A percentile compares a stretch with the other conserved stretches of the same genome.
Evolutionary conservation across 2,888 invertebrate species (phyloP).

Genomic region (Eilema sororculum): DNA sequence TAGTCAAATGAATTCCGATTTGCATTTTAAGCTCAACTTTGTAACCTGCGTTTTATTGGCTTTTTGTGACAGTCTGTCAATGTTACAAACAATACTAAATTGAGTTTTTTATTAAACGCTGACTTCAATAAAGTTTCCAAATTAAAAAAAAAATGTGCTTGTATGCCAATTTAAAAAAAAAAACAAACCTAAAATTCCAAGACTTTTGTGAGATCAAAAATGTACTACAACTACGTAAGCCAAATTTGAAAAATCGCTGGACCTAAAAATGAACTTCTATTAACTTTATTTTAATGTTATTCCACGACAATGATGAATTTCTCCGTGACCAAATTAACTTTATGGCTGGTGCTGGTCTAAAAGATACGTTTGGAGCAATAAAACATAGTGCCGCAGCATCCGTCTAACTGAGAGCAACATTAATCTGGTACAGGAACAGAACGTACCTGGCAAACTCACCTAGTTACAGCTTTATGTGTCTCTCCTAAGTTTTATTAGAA

Average conservation of each 20-base stretch:
- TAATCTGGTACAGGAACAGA: conserved; percentile 22
- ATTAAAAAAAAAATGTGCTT: too few species aligned
- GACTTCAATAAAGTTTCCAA: too few species aligned
- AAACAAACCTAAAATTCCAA: too few species aligned
- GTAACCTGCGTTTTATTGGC: conserved; percentile 26
- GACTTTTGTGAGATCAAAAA: too few species aligned
- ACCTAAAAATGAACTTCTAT: not conserved
- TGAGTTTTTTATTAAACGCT: not conserved
- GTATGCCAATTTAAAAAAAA: too few species aligned
- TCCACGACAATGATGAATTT: not conserved
- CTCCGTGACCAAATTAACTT: conserved; percentile 1
- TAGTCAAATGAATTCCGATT: conserved; percentile 52
- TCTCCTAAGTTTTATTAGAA: not conserved
- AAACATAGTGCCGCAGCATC: conserved; percentile 31
- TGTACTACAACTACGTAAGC: too few species aligned
- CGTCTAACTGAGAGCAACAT: conserved; percentile 26
- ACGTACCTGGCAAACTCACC: conserved; percentile 20
- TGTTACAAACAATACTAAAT: not conserved
- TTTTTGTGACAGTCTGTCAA: conserved; percentile 10
- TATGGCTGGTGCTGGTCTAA: not conserved
- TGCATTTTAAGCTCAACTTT: conserved; percentile 40
- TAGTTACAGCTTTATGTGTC: conserved; percentile 11
- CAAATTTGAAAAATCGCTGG: not conserved
- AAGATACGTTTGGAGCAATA: conserved; percentile 22
- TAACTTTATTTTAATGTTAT: not conserved